phyloP scores from a whole-genome alignment of 2,113 vertebrate genomes.

The Boulengeromyrus knoepffleri region DNA sequence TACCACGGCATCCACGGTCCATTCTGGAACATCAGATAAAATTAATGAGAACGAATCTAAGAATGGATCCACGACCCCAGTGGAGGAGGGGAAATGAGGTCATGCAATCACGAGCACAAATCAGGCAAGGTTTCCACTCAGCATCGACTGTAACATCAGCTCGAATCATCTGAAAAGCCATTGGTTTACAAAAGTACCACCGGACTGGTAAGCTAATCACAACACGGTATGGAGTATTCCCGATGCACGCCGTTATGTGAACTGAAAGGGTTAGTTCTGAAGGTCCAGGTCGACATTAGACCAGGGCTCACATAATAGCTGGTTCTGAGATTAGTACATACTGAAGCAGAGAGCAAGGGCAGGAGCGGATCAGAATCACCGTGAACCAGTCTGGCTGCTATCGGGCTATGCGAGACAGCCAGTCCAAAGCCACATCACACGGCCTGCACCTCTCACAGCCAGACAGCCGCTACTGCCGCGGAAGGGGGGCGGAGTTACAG shows the following conservation, averaged over 20 bases:
- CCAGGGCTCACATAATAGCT: neutral
- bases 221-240: neutral
- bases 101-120: neutral
- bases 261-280: constrained; percentile 9
- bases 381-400: neutral
- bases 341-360: neutral
- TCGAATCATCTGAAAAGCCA: neutral
- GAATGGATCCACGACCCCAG: neutral
- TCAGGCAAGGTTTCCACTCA: neutral
- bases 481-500: neutral
- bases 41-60: neutral
- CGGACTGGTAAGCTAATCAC: neutral
- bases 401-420: constrained; percentile 3
- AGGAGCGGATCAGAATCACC: neutral
- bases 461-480: neutral
- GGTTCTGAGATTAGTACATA: constrained; percentile 2
- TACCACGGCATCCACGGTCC: neutral
- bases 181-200: neutral
- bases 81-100: neutral
- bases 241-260: neutral
- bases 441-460: neutral
- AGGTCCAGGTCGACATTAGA: neutral
- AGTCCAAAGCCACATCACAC: neutral
- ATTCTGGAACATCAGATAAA: constrained; percentile 8
- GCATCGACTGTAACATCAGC: neutral